Evolutionary conservation across 2,888 invertebrate genomes (phyloP).

Genomic region (Catocala fraxini): DNA sequence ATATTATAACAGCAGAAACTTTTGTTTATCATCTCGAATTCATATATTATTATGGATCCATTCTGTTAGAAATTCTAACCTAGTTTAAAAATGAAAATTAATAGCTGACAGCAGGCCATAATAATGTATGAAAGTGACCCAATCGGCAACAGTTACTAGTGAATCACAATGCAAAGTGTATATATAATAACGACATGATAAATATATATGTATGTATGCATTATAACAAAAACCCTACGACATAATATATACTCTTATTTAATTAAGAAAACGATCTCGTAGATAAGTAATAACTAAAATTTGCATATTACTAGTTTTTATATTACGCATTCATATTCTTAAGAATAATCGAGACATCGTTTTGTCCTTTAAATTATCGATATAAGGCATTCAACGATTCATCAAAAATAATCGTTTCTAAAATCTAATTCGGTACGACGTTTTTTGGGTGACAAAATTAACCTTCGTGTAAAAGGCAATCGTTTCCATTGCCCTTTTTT

Average conservation of each 20-base stretch:
- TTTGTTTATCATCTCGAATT: too few relatives aligned
- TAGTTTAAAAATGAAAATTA: too few relatives aligned
- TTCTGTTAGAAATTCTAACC: too few relatives aligned
- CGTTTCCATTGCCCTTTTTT: background rate
- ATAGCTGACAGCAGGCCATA: too few relatives aligned
- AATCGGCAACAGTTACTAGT: too few relatives aligned
- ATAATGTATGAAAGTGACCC: too few relatives aligned
- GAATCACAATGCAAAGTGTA: too few relatives aligned
- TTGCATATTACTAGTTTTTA: slow-evolving; percentile 31
- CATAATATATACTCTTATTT: background rate
- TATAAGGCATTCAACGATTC: slow-evolving; percentile 18
- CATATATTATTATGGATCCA: too few relatives aligned
- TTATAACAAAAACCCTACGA: too few relatives aligned
- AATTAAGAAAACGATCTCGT: slow-evolving; percentile 16
- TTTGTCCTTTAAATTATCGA: background rate
- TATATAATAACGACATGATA: too few relatives aligned
- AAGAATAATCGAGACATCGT: background rate
- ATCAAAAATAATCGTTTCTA: slow-evolving; percentile 25
- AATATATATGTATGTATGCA: too few relatives aligned
- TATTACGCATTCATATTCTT: slow-evolving; percentile 19
- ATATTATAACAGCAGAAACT: too few relatives aligned
- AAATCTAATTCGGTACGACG: background rate
- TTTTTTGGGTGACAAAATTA: background rate
- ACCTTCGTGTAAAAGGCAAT: slow-evolving; percentile 2
- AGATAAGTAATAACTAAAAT: slow-evolving; percentile 9